Evolutionary conservation across 2,113 vertebrate species (phyloP).

Genomic region (Siphamia tubifer): DNA sequence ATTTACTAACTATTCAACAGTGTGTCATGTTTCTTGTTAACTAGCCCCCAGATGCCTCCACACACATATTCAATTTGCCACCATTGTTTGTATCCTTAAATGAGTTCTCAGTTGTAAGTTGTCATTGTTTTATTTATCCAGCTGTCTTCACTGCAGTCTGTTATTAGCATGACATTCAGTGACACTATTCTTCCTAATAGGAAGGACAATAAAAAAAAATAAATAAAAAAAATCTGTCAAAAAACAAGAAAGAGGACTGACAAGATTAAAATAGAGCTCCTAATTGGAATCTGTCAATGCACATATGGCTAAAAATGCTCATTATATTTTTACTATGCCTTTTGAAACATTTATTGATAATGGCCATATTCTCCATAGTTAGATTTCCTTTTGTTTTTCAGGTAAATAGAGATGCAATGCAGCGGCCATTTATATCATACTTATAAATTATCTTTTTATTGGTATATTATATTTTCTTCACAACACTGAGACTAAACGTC

Average conservation of each 20-base stretch:
- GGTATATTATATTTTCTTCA: background rate
- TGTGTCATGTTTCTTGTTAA: slow-evolving; percentile 55
- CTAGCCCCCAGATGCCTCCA: slow-evolving; percentile 21
- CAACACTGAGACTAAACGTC: background rate
- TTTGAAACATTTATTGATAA: no score
- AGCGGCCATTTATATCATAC: no score
- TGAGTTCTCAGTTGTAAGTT: slow-evolving; percentile 26
- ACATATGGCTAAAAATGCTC: background rate
- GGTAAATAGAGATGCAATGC: no score
- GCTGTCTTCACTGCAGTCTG: background rate
- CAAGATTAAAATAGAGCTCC: background rate
- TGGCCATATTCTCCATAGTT: no score
- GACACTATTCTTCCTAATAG: background rate
- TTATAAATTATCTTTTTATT: background rate
- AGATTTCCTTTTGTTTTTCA: no score
- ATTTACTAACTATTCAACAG: slow-evolving; percentile 54
- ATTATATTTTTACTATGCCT: background rate
- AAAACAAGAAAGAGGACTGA: background rate
- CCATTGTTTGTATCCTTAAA: slow-evolving; percentile 43
- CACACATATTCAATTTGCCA: slow-evolving; percentile 17
- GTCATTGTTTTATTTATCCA: slow-evolving; percentile 42
- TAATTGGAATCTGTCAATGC: background rate
- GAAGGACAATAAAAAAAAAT: slow-evolving; percentile 13
- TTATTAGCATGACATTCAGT: background rate
- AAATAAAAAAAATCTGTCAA: background rate